A percentile compares a stretch with the other conserved stretches of the same genome.
Conservation (phyloP, 2,797 vertebrate genomes). For the Rhynchonycteris naso region DNA sequence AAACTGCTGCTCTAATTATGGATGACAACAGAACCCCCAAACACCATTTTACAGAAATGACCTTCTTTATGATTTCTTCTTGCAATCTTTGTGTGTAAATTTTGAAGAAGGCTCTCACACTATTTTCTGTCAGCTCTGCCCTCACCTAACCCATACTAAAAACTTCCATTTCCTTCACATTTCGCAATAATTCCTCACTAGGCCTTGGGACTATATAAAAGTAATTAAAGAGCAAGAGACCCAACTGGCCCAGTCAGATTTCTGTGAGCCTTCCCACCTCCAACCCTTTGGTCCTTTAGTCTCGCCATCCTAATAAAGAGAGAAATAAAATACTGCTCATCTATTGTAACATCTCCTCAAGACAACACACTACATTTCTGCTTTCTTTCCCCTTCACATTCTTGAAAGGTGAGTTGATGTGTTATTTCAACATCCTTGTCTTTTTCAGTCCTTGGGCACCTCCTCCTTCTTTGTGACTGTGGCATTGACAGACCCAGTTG, state of each 20-base stretch:
- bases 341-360: neutral
- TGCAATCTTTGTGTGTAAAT: neutral
- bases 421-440: neutral
- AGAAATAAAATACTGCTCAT: neutral
- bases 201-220: neutral
- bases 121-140: neutral
- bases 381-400: neutral
- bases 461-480: neutral
- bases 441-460: neutral
- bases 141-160: neutral
- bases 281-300: neutral
- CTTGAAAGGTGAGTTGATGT: neutral
- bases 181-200: neutral
- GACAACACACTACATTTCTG: neutral
- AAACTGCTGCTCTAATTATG: neutral
- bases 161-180: neutral
- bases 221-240: neutral
- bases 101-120: neutral
- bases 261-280: neutral
- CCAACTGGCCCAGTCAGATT: neutral
- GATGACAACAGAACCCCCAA: neutral
- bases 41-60: neutral
- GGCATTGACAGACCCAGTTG: neutral
- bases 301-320: neutral
- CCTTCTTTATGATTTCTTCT: slow-evolving; percentile 38